These are phyloP conservation scores for Cryptus armator DNA, from an alignment of 2,888 invertebrate species.

Conservation along the genomic window DNA sequence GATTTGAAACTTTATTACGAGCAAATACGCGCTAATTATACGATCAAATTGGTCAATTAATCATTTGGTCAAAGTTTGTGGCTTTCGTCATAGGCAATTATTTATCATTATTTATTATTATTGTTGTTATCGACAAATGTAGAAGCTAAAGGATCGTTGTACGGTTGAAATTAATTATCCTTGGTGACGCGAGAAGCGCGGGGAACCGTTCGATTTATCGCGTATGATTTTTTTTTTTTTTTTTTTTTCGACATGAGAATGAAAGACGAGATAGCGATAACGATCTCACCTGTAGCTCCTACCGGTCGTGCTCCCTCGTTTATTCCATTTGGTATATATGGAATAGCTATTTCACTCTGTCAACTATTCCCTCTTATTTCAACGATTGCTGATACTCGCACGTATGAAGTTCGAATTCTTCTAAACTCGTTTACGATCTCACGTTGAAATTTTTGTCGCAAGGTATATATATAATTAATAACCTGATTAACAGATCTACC, in stretches of 20 bases:
- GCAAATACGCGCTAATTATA: neutral
- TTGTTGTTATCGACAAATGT: slow-evolving; percentile 27
- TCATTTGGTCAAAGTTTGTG: neutral
- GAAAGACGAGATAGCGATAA: slow-evolving; percentile 51
- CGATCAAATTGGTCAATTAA: neutral
- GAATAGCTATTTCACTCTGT: neutral
- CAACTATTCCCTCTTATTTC: slow-evolving; percentile 6
- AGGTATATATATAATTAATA: slow-evolving; percentile 46
- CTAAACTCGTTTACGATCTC: slow-evolving; percentile 57
- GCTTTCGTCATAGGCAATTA: neutral
- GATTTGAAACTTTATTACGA: neutral
- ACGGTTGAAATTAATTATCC: slow-evolving; percentile 34
- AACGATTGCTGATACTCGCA: neutral
- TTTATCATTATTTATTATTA: neutral
- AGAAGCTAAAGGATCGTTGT: slow-evolving; percentile 10
- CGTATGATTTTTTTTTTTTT: slow-evolving; percentile 36
- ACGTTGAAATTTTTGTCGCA: slow-evolving; percentile 24
- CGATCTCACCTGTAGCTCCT: slow-evolving; percentile 42
- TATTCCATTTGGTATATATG: neutral
- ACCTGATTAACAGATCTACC: slow-evolving; percentile 38
- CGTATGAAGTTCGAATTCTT: slow-evolving; percentile 39
- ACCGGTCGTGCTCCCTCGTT: slow-evolving; percentile 31
- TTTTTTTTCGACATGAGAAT: slow-evolving; percentile 21
- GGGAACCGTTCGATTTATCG: slow-evolving; percentile 37
- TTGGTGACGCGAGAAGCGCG: slow-evolving; percentile 21